Percentiles rank a stretch among this genome's conserved stretches.
Evolutionary conservation across 2,888 invertebrate genomes (phyloP).

Genomic region (Sinodicranocentrus sp.): DNA sequence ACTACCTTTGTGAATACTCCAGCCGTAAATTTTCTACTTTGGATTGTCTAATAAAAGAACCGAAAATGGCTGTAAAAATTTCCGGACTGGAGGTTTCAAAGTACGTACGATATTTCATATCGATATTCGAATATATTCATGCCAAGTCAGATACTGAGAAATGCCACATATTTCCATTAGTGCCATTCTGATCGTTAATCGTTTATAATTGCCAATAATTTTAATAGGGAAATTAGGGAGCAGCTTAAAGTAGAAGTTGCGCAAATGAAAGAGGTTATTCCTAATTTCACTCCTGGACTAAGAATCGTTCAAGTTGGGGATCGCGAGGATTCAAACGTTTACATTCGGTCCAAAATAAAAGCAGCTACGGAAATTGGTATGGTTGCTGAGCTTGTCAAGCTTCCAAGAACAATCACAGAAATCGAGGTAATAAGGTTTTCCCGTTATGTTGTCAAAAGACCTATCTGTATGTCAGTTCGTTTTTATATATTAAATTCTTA

Average conservation of each 20-base stretch:
- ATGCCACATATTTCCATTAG: too few relatives aligned
- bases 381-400: conserved; percentile 86
- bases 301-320: conserved; percentile 98
- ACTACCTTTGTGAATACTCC: too few relatives aligned
- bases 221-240: conserved; percentile 85
- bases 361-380: conserved; percentile 96
- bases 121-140: too few relatives aligned
- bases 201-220: conserved; percentile 38
- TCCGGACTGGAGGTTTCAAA: conserved; percentile 80
- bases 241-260: conserved; percentile 84
- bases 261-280: conserved; percentile 81
- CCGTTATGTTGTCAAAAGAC: too few relatives aligned
- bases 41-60: not conserved
- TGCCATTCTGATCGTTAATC: conserved; percentile 9
- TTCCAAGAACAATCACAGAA: conserved; percentile 90
- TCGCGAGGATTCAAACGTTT: conserved; percentile 98
- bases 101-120: conserved; percentile 80
- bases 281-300: conserved; percentile 86
- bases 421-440: conserved; percentile 86
- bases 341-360: conserved; percentile 97
- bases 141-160: too few relatives aligned
- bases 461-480: too few relatives aligned
- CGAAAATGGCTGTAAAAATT: conserved; percentile 74
- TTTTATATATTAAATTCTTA: too few relatives aligned
- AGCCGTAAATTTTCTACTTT: not conserved